Base-by-base conservation (phyloP, 53 echinoderm and acorn worm species). In the Echinarachnius parma region DNA sequence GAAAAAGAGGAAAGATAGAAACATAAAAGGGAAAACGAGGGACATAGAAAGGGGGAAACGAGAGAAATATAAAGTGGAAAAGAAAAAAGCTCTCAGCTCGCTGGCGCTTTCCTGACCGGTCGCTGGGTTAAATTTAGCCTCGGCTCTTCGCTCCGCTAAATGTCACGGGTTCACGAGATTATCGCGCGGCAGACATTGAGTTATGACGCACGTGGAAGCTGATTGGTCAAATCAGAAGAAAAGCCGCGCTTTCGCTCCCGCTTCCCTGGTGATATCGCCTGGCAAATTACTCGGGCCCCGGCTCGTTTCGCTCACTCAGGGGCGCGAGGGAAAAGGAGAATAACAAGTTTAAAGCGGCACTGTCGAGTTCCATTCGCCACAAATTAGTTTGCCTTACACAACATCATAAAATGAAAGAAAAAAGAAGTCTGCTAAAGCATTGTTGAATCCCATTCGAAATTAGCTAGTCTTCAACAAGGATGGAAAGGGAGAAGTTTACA, bases 171-270 rank as follows among this genome's bases (percentile, higher is more conserved):
- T 68, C 68, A 65, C 53, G 50, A 37, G 52, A 66, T 68, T 50
- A 37, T 22, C 16, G 53, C 3, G 19, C 27, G 16, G 49, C 48
- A 68, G 68, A 68, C 68, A 52, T 34, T 50, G 52, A 52, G 49
- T 29, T 68, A 37, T 68, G 68, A 68, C 68, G 68, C 68, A 68
- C 68, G 68, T 32, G 68, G 50, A 68, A 52, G 68, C 52, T 68
- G 68, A 68, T 68, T 68, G 68, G 68, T 68, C 48, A 32, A 39
- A 39, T 13, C 42, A 50, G 53, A 52, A 52, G 19, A 14, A 52
- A 19, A 49, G 29, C 21, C 52, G 48, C 68, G 49, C 48, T 68
- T 52, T 39, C 42, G 42, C 42, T 39, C 68, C 68, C 68, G 68
- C 68, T 52, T 68, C 50, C 68, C 68, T 68, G 68, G 50, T 19